Evolutionary conservation across 1,140 invertebrate genomes (phyloP), one percentile per base, ranked within the genome.

Genomic region (Ceratosolen solmsi): DNA sequence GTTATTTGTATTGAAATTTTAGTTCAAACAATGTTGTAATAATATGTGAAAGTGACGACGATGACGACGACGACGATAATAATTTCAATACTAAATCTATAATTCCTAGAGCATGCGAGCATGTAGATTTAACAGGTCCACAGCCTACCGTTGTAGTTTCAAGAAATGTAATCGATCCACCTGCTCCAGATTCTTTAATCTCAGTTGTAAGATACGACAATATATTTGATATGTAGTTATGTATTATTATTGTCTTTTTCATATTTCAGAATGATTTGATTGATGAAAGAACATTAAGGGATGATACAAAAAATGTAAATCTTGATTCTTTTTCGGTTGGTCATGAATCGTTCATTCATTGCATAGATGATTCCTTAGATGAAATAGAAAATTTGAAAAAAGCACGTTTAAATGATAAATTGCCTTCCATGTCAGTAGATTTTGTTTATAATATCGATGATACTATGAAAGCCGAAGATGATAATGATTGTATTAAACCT

Each of bases 181-280:
- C 27, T 79, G 54, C 70, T 27, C 20, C 51, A 9, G 51, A 83
- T 74, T 83, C 82, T 5, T 58, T 83, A 22, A 83, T 80, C 49
- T 71, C 63, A 0, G 76, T 83, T 76, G 78, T 83, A 80, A 76
- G 58, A 36, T 4, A 74, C 30, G n/a, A 3, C 27, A 25, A 46
- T 58, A 36, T 58, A 75, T 38, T 22, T 0, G 58, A 30, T 36
- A 75, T 75, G 25, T 25, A 27, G 11, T 9, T 27, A 41, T 46
- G 8, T 46, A 3, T 27, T 27, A 2, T 20, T 27, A 25, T 49
- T 20, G 49, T 30, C 4, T 54, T 71, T 41, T 68, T 63, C 51
- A 27, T 25, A 36, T 80, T 80, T 11, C 41, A 83, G 82, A 80
- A 83, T 80, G 75, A 54, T 75, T 83, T 77, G 25, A 60, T 75